Evolutionary conservation across 2,888 invertebrate genomes (phyloP), one percentile per base, ranked within the genome.

Genomic region (Ecdyonurus torrentis): DNA sequence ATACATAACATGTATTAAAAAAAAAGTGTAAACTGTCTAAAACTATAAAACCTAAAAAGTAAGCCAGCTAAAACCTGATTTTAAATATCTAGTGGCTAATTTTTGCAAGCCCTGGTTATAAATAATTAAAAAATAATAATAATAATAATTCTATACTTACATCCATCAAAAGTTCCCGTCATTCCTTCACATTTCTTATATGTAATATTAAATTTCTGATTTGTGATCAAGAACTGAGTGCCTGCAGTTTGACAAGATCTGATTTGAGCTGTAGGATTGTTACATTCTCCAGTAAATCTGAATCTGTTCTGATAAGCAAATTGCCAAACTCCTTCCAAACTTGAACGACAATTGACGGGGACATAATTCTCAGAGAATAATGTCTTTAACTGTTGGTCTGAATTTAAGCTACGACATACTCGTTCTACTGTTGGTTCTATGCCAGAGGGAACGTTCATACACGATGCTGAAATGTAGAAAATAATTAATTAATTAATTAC

Each of bases 181-280:
- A 93, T 92, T 66, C 91, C 91, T 63, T 83, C 80, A 72, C 97
- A 97, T 70, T 86, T 86, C 67, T 89, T 87, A 73, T 95, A 97
- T 1, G 92, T 92, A 67, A 97, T 93, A 70, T 91, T 91, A 72
- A 97, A 96, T 74, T 96, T 95, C 74, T 96, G 94, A 77, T 97
- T 97, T 61, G 94, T 92, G 67, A 96, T 95, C 66, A 95, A 80
- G 75, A 94, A 97, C 73, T 94, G 91, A 15, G 94, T 93, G 64
- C 97, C 97, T 2, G 96, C 92, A 22, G 91, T 91, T 77, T 97
- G 97, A 73, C 97, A 97, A 0, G 96, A 95, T 69, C 85, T 84
- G 67, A 97, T 92, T 71, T 89, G 86, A 2, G 91, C 93, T 74
- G 91, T 91, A 0, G 87, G 88, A 72, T 91, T 82, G 70, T 87